These are phyloP conservation scores for Tetranychus truncatus DNA, from an alignment of 2,888 invertebrate species.

Conservation along the genomic window DNA sequence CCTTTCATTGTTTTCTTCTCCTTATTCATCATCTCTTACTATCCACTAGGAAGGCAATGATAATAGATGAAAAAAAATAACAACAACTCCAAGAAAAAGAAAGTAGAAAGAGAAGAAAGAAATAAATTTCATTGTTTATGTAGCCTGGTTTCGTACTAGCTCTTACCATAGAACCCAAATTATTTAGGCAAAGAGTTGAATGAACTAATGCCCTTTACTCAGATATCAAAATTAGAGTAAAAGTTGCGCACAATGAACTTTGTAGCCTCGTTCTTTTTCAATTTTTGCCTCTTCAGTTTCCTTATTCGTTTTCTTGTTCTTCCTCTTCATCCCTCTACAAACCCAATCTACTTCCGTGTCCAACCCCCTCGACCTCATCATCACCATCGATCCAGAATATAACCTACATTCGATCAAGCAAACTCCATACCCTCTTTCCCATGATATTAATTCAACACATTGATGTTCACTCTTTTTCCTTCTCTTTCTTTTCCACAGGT, in stretches of 20 bases:
- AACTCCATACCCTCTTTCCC: neutral
- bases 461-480: neutral
- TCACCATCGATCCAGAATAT: neutral
- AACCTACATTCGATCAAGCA: neutral
- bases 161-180: neutral
- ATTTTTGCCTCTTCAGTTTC: neutral
- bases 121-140: neutral
- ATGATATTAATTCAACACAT: neutral
- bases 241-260: neutral
- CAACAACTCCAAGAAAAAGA: neutral
- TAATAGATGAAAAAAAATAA: neutral
- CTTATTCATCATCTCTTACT: neutral
- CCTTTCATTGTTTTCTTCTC: neutral
- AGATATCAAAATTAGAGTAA: neutral
- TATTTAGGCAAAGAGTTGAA: neutral
- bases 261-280: neutral
- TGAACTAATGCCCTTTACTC: neutral
- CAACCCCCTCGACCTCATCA: conserved; percentile 21
- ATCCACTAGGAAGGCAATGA: neutral
- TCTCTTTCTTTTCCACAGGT: neutral
- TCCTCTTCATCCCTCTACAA: neutral
- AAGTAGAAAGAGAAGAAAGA: neutral
- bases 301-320: neutral
- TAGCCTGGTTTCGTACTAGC: neutral
- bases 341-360: neutral